Conservation (phyloP, 2,113 vertebrate species). For the Manacus vitellinus region DNA sequence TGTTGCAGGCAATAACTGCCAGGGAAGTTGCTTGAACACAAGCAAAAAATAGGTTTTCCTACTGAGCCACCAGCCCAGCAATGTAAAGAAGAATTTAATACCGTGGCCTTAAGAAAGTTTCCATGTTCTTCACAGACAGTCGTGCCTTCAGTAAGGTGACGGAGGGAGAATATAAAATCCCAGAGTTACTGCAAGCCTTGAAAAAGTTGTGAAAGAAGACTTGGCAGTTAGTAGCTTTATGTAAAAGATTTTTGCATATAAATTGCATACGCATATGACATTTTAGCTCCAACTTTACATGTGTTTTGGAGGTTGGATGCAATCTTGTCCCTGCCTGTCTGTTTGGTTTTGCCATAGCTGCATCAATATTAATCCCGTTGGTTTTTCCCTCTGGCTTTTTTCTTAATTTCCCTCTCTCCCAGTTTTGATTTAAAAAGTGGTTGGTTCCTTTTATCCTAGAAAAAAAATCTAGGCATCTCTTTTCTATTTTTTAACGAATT, state of each 20-base stretch:
- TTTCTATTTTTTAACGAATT: neutral
- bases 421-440: slow-evolving; percentile 13
- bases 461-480: neutral
- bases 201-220: slow-evolving; percentile 66
- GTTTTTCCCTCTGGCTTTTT: slow-evolving; percentile 49
- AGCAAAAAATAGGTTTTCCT: slow-evolving; percentile 82
- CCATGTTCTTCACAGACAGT: slow-evolving; percentile 66
- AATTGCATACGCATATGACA: slow-evolving; percentile 79
- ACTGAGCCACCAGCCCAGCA: slow-evolving; percentile 73
- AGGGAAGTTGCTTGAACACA: slow-evolving; percentile 78
- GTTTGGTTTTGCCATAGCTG: slow-evolving; percentile 66
- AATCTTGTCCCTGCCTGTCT: slow-evolving; percentile 72
- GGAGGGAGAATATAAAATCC: slow-evolving; percentile 66
- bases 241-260: slow-evolving; percentile 78
- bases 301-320: slow-evolving; percentile 76
- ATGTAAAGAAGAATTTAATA: slow-evolving; percentile 59
- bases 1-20: slow-evolving; percentile 81
- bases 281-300: slow-evolving; percentile 78
- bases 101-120: slow-evolving; percentile 74
- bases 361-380: slow-evolving; percentile 73
- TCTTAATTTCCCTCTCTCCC: slow-evolving; percentile 6
- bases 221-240: slow-evolving; percentile 72
- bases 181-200: slow-evolving; percentile 39
- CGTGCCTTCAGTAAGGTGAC: slow-evolving; percentile 68
- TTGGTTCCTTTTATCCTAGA: neutral